Conservation (phyloP, 1,140 invertebrate genomes). For the Lepeophtheirus salmonis region DNA sequence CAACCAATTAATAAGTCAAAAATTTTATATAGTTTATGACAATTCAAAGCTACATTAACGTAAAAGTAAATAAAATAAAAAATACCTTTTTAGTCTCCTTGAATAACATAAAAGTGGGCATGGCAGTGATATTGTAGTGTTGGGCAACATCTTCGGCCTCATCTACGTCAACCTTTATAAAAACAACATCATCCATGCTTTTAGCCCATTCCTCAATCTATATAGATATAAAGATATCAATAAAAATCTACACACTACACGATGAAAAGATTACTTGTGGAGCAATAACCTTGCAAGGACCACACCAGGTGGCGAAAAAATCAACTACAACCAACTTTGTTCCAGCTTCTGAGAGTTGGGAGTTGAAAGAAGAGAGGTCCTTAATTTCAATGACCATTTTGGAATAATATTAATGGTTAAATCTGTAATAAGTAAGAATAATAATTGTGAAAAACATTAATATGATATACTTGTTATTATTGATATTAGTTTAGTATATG, state of each 20-base stretch:
- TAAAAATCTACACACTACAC: slow-evolving; percentile 21
- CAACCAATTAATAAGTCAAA: too few species aligned
- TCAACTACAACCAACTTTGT: slow-evolving; percentile 70
- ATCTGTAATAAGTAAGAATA: too few species aligned
- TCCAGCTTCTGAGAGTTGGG: slow-evolving; percentile 50
- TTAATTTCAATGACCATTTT: slow-evolving; percentile 10
- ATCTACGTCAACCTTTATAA: slow-evolving; percentile 56
- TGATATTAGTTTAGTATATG: too few species aligned
- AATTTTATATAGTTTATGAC: too few species aligned
- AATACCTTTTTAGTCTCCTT: slow-evolving; percentile 49
- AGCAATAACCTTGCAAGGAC: slow-evolving; percentile 78
- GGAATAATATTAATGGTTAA: too few species aligned
- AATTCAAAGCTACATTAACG: too few species aligned
- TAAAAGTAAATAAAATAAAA: too few species aligned
- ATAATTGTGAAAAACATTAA: too few species aligned
- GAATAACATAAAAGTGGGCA: slow-evolving; percentile 83
- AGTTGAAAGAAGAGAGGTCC: slow-evolving; percentile 42
- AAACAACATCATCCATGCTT: slow-evolving; percentile 35
- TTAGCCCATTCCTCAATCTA: slow-evolving; percentile 37
- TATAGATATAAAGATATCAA: slow-evolving; percentile 23
- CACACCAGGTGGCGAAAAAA: slow-evolving; percentile 43
- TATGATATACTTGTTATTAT: too few species aligned
- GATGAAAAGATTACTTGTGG: slow-evolving; percentile 39
- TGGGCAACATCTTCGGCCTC: slow-evolving; percentile 60
- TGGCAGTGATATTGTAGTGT: slow-evolving; percentile 59